Base-by-base conservation (phyloP, 53 echinoderm and acorn worm species). In the Holothuria scabra region DNA sequence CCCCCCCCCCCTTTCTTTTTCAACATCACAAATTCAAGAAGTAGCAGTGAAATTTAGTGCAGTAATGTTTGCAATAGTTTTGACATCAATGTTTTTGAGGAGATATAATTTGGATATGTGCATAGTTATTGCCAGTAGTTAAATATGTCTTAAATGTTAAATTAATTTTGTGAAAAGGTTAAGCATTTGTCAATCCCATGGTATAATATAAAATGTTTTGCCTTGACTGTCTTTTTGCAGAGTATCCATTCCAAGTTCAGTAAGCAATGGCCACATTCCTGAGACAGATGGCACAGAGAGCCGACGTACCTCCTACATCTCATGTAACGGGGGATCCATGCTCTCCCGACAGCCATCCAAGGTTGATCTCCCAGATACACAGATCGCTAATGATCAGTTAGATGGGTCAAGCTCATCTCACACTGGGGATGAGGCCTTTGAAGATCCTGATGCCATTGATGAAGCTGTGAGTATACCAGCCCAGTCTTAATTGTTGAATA, bases 261-360 rank as follows among this genome's bases (percentile, higher is more conserved):
- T 81, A 14, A 81, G 82, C 86, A 96, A 96, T 41, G 96, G 96
- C 12, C 93, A 96, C 68, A 67, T 96, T 28, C 96, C 93, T 0
- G 96, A 96, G 60, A 96, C 87, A 89, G 91, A 90, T 38, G 91
- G 91, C 13, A 63, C 82, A 22, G 97, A 92, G 82, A 94, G 94
- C 67, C 86, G 97, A 16, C 92, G 97, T 19, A 94, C 92, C 1
- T 97, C 97, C 13, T 97, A 94, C 85, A 89, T 92, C 74, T 97
- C 97, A 18, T 97, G 97, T 76, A 97, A 97, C 55, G 97, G 97
- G 0, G 95, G 95, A 22, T 92, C 97, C 56, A 82, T 88, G 81
- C 83, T 88, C 56, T 83, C 88, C 16, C 88, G 85, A 61, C 87
- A 84, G 52, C 61, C 86, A 25, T 56, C 29, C 61, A 85, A 62